Evolutionary conservation across 2,113 vertebrate genomes (phyloP).

Genomic region (Dryoscopus gambensis): DNA sequence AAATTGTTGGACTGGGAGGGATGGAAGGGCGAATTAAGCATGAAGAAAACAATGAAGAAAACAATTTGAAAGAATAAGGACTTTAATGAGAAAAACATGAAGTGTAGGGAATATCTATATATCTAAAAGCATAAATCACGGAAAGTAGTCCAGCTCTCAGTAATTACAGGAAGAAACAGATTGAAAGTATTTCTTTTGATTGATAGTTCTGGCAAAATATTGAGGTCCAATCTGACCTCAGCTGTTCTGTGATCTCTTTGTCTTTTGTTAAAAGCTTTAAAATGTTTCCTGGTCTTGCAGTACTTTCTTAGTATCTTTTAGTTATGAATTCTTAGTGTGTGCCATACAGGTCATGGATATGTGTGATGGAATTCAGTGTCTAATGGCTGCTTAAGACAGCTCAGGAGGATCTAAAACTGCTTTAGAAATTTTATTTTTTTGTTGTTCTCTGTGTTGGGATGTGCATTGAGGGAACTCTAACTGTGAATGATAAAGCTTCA

Average conservation of each 20-base stretch:
- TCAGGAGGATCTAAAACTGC: not conserved
- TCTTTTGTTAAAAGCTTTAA: not conserved
- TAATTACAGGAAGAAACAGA: not conserved
- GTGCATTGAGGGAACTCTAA: not conserved
- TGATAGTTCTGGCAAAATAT: not conserved
- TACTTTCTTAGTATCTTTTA: not conserved
- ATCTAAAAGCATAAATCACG: not conserved
- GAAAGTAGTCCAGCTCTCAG: not conserved
- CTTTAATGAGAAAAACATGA: not conserved
- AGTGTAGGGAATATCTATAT: not conserved
- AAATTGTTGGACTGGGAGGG: not conserved
- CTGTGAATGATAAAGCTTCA: not conserved
- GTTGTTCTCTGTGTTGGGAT: fast-evolving
- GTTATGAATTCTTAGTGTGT: not conserved
- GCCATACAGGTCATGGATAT: not conserved
- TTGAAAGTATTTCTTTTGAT: not conserved
- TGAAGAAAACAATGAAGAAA: not conserved
- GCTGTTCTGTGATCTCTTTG: not conserved
- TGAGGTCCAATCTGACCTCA: not conserved
- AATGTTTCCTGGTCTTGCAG: not conserved
- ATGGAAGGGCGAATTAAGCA: not conserved
- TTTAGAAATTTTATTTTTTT: not conserved
- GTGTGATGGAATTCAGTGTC: not conserved
- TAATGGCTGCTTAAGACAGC: not conserved
- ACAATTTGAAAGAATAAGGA: not conserved